A percentile compares a stretch with the other conserved stretches of the same genome.
phyloP scores from a whole-genome alignment of 2,113 vertebrate genomes.

The Dicerorhinus sumatrensis region DNA sequence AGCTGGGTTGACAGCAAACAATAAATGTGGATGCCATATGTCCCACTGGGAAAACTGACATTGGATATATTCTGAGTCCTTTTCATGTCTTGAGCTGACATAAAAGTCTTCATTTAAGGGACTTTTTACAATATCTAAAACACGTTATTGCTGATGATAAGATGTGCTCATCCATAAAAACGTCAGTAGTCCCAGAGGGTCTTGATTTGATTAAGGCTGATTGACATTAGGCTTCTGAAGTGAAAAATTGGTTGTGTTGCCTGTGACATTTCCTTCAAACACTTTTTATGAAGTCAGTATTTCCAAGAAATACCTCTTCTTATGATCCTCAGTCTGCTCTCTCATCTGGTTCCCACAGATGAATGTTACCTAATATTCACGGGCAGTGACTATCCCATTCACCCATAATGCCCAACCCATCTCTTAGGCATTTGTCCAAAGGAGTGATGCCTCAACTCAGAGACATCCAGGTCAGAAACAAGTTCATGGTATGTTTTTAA shows the following conservation, averaged over 20 bases:
- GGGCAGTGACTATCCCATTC: neutral
- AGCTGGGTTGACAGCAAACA: neutral
- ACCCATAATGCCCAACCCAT: neutral
- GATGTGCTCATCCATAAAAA: slow-evolving; percentile 43
- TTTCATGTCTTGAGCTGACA: neutral
- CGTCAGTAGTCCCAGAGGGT: neutral
- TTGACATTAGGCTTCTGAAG: slow-evolving; percentile 61
- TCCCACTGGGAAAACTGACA: neutral
- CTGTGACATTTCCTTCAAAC: slow-evolving; percentile 53
- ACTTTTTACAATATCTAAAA: neutral
- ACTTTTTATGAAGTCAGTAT: slow-evolving; percentile 68
- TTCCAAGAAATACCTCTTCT: slow-evolving; percentile 63
- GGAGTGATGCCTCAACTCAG: neutral
- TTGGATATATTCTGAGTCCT: neutral
- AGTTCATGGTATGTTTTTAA: neutral
- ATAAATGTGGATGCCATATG: neutral
- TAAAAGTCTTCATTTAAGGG: neutral
- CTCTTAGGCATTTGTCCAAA: neutral
- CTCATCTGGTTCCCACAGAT: slow-evolving; percentile 58
- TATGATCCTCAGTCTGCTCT: neutral
- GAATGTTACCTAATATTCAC: neutral
- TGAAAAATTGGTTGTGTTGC: slow-evolving; percentile 57
- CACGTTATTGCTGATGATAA: slow-evolving; percentile 8
- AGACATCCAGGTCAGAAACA: slow-evolving; percentile 24
- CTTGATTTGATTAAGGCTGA: slow-evolving; percentile 70